Base-by-base conservation (phyloP, 2,888 invertebrate genomes). In the Agapetus fuscipes region DNA sequence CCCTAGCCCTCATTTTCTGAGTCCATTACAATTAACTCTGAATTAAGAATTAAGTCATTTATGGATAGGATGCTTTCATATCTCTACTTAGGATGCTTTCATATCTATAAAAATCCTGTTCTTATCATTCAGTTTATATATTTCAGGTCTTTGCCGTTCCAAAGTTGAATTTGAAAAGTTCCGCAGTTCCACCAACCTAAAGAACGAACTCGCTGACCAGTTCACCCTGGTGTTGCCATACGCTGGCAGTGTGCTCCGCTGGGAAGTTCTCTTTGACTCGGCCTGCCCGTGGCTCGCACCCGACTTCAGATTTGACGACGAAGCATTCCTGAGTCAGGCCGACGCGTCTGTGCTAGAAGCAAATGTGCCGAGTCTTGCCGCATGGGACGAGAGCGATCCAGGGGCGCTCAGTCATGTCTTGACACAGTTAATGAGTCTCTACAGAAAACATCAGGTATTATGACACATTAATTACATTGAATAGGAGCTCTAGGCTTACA, bases 251-350 rank as follows among this genome's bases (percentile, higher is more conserved):
- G 67, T 65, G 43, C 56, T 84, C 3, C 71, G 71, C 49, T 83
- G 83, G 81, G 78, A 81, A 53, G 65, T 84, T 10, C 61, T 82
- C 42, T 84, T 85, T 59, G 77, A 82, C 55, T 60, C 66, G 1
- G 59, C 66, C 11, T 61, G 64, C 32, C 77, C 78, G 4, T 74
- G 78, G 58, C 74, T 77, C 53, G 78, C 83, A 3, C 83, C 85
- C 1, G 84, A 85, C 56, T 83, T 85, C 54, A 69, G 78, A 51
- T 83, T 84, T 58, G 74, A 80, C 49, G 80, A 83, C 56, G 74
- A 76, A 27, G 66, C 62, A 33, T 84, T 85, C 57, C 58, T 78
- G 16, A 67, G 62, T 37, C 74, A 73, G 54, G 64, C 76, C 30
- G 72, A 78, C 53, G 59, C 71, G 37, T 61, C 74, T 36, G 60